Percentiles rank a stretch among this genome's conserved stretches.
Evolutionary conservation across 2,888 invertebrate species (phyloP).

Genomic region (Drosophila suboccidentalis): DNA sequence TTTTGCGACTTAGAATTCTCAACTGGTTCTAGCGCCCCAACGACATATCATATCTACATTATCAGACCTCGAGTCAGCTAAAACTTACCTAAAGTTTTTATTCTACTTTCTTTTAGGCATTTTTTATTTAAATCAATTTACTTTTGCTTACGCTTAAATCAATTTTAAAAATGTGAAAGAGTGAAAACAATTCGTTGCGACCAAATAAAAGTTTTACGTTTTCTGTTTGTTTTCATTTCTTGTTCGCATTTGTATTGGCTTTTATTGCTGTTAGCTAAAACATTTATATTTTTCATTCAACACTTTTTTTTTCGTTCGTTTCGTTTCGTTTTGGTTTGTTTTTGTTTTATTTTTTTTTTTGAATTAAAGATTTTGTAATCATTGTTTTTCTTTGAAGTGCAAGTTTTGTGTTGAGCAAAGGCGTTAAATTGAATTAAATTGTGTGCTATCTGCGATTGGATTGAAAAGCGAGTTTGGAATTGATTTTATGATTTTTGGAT

Average conservation of each 20-base stretch:
- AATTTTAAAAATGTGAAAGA: constrained; percentile 4
- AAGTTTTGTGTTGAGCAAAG: constrained; percentile 23
- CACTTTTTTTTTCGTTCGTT: constrained; percentile 30
- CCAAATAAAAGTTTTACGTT: not conserved
- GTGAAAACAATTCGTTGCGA: constrained; percentile 17
- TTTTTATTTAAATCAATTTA: not conserved
- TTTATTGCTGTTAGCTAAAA: constrained; percentile 37
- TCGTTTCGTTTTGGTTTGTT: constrained; percentile 21
- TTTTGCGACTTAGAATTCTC: too few relatives aligned
- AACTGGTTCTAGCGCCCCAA: too few relatives aligned
- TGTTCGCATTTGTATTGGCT: constrained; percentile 22
- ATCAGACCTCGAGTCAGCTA: too few relatives aligned
- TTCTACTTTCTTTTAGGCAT: too few relatives aligned
- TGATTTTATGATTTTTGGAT: not conserved
- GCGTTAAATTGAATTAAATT: constrained; percentile 59
- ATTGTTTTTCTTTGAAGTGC: constrained; percentile 42
- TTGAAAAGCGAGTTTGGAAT: constrained; percentile 29
- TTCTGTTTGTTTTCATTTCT: constrained; percentile 22
- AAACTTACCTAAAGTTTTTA: too few relatives aligned
- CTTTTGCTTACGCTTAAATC: not conserved
- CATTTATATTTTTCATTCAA: constrained; percentile 44
- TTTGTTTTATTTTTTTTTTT: constrained; percentile 13
- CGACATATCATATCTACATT: too few relatives aligned
- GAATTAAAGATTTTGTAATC: constrained; percentile 40
- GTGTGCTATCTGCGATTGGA: constrained; percentile 34